Base-by-base conservation (phyloP, 2,888 invertebrate species). In the Bhutanitis thaidina region DNA sequence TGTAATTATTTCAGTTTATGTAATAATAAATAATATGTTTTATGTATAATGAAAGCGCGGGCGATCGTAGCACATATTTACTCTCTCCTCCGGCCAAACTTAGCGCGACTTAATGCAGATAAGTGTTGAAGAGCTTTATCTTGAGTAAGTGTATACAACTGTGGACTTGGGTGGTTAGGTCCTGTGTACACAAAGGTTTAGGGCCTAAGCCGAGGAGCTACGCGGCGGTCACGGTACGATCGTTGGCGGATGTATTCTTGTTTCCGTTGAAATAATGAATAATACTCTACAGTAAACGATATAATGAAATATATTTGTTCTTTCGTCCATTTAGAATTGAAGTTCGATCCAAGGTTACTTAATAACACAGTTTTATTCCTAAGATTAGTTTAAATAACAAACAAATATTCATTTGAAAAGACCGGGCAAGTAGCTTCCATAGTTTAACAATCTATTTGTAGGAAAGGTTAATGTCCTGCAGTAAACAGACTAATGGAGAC, bases 171-270 rank as follows among this genome's bases (percentile, higher is more conserved):
- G 13, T 12, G 39, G 30, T 43, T 32, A 10, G 20, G 43, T 35
- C 12, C 43, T 34, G 43, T 43, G 32, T 29, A 43, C 43, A 34
- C 43, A 43, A 7, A 20, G 20, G 20, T 10, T 35, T 29, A 32
- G 27, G 14, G 43, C 12, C n/a, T 43, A 43, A 43, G 43, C 43
- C 43, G 34, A 12, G 34, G 9, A 10, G 43, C 43, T 12, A 32
- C 34, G 34, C 16, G 7, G 34, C 15, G 9, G 43, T 43, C 43
- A 43, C 43, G 43, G 7, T 32, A n/a, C 20, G 3, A 20, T 20
- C 20, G 20, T 20, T 2, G 20, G 20, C 20, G 20, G 9, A 4
- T 34, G 34, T 12, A 34, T 34, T 4, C 34, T 7, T 13, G 34
- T 34, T 34, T 12, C 4, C 3, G 7, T 7, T 34, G 12, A 12